Base-by-base conservation (phyloP, 2,888 invertebrate genomes). In the Automeris io region DNA sequence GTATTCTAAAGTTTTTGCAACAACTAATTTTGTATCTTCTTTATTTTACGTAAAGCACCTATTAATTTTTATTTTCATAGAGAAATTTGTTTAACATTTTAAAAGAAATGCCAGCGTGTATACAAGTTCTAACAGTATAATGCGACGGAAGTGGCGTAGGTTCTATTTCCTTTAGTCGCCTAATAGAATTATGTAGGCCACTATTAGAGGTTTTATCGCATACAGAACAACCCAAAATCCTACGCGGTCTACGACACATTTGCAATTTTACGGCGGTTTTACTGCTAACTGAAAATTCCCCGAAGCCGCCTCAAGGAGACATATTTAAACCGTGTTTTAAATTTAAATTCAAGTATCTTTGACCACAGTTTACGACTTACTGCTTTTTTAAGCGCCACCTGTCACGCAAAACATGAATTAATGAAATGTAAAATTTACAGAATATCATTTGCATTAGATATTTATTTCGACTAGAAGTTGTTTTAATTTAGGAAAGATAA, bases 181-280 rank as follows among this genome's bases (percentile, higher is more conserved):
- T 22, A 33, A 6, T 5, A 18, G 39, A 33, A 36, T 45, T 19
- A 36, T 12, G 12, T 22, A 5, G 42, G 40, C 36, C 33, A 40
- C 7, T 16, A 29, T 16, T 29, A n/a, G 29, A 16, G 16, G 16
- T 29, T 29, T 16, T 29, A 29, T 29, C 2, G 29, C 9, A 19
- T n/a, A 26, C 13, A 21, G 31, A 19, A 37, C 34, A 16, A 26
- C 39, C 19, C 18, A 33, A 41, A 45, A 43, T 40, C 44, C 37
- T 33, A 40, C 42, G 38, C 42, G 45, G 31, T 47, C 42, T 45
- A 50, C 43, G 42, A 40, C 49, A 51, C 48, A 51, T 46, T 45
- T 38, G 46, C 41, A 40, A 46, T 46, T 54, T 54, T 50, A 54
- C 51, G 47, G 32, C 41, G 36, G 39, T 47, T 54, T 54, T 54